A percentile compares a stretch with the other conserved stretches of the same genome.
Evolutionary conservation across 2,797 vertebrate species (phyloP).

Genomic region (Acropternis orthonyx): DNA sequence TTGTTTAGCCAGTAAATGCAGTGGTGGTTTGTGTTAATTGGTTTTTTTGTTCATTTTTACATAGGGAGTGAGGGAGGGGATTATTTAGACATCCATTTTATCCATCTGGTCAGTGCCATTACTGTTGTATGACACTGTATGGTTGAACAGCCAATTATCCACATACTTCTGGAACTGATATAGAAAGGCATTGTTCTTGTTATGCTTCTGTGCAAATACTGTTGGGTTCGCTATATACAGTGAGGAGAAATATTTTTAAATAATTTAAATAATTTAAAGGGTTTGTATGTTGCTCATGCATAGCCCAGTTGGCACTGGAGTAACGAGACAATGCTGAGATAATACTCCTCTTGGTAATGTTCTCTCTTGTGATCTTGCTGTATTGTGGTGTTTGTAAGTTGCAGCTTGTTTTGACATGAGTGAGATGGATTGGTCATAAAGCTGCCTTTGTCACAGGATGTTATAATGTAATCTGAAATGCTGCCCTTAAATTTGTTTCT

Average conservation of each 20-base stretch:
- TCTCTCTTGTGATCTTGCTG: background rate
- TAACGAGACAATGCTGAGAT: background rate
- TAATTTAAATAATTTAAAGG: background rate
- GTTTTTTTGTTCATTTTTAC: background rate
- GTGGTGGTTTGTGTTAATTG: background rate
- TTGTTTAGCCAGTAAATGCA: background rate
- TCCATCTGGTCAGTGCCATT: background rate
- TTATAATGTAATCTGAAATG: constrained; percentile 9
- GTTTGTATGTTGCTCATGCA: background rate
- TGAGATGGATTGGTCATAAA: background rate
- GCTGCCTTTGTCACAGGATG: background rate
- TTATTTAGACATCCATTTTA: background rate
- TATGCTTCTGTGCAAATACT: background rate
- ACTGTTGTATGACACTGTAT: background rate
- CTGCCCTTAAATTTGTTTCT: constrained; percentile 50
- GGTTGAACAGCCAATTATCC: background rate
- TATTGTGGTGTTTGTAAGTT: background rate
- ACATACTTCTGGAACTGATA: background rate
- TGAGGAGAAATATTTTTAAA: background rate
- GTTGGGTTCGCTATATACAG: background rate
- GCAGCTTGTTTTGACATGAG: background rate
- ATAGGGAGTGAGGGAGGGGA: background rate
- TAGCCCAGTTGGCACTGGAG: background rate
- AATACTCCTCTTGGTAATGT: background rate
- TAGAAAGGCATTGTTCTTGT: background rate